Evolutionary conservation across 1,140 invertebrate species (phyloP).

Genomic region (Cardiocondyla obscurior): DNA sequence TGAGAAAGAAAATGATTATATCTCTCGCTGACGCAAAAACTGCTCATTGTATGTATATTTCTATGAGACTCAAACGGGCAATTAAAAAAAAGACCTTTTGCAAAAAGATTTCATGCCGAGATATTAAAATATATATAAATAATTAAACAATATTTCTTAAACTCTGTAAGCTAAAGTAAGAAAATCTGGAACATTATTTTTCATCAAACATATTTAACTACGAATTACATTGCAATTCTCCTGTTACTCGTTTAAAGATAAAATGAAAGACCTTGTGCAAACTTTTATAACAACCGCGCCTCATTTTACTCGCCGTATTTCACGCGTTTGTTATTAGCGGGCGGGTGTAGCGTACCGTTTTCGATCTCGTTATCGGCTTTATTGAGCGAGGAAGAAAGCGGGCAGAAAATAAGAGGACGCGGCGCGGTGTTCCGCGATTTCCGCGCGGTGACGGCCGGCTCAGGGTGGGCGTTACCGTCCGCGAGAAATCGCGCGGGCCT

Average conservation of each 20-base stretch:
- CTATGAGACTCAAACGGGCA: background rate
- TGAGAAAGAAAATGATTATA: background rate
- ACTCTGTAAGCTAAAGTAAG: no score
- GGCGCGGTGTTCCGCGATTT: background rate
- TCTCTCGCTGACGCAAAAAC: background rate
- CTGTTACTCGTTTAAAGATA: background rate
- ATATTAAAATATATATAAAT: no score
- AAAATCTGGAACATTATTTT: no score
- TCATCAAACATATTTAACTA: background rate
- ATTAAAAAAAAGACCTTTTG: background rate
- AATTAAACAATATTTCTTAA: no score
- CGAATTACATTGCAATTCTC: background rate
- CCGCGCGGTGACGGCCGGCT: background rate
- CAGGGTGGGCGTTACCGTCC: constrained; percentile 19
- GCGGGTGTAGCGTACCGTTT: background rate
- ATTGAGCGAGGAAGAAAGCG: background rate
- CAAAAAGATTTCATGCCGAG: background rate
- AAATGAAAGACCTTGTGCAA: background rate
- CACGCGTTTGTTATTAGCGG: background rate
- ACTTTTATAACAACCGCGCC: background rate
- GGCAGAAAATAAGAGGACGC: background rate
- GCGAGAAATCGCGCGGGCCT: constrained; percentile 8
- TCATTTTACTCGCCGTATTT: background rate
- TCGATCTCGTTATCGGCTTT: background rate
- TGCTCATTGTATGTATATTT: background rate